Percentiles rank a stretch among this genome's conserved stretches.
Evolutionary conservation across 2,113 vertebrate species (phyloP).

Genomic region (Petrocephalus zakoni): DNA sequence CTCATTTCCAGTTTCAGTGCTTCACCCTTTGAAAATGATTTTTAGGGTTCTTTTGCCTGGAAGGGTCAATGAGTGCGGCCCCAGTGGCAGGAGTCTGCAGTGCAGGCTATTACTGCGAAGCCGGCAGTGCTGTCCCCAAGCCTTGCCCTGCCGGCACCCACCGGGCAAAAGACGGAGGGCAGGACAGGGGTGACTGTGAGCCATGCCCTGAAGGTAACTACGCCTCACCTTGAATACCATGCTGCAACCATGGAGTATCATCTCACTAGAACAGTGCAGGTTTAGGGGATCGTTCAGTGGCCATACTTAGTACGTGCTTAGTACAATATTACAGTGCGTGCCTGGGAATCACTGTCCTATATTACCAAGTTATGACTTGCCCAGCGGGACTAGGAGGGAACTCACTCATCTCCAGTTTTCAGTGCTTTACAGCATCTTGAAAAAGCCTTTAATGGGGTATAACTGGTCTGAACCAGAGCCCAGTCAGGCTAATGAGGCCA

Average conservation of each 20-base stretch:
- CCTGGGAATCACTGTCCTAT: not conserved
- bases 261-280: not conserved
- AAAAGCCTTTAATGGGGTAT: not conserved
- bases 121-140: conserved; percentile 50
- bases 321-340: not conserved
- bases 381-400: not conserved
- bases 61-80: conserved; percentile 52
- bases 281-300: not conserved
- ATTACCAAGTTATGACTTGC: not conserved
- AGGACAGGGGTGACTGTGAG: conserved; percentile 52
- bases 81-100: conserved; percentile 64
- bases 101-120: conserved; percentile 73
- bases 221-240: not conserved
- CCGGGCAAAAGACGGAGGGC: conserved; percentile 49
- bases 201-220: conserved; percentile 56
- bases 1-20: not conserved
- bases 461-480: not conserved
- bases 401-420: not conserved
- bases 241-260: not conserved
- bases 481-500: not conserved
- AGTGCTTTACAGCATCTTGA: not conserved
- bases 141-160: conserved; percentile 60
- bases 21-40: not conserved
- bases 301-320: not conserved
- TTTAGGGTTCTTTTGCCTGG: conserved; percentile 63